Evolutionary conservation across 2,888 invertebrate genomes (phyloP).

Genomic region (Leucoma salicis): DNA sequence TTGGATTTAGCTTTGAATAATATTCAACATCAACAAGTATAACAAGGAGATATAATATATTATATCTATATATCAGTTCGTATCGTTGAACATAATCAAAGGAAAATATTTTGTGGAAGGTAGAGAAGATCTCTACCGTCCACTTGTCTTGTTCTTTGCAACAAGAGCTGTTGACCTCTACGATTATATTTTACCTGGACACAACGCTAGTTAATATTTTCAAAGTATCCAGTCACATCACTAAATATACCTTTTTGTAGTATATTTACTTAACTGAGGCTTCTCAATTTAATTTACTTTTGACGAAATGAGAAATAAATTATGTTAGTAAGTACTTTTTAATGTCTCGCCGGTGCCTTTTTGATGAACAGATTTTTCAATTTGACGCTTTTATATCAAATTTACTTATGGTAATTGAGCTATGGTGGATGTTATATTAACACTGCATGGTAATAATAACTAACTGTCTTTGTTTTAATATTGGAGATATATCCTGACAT

Average conservation of each 20-base stretch:
- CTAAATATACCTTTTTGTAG: neutral
- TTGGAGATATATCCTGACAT: no score
- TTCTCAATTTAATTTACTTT: slow-evolving; percentile 15
- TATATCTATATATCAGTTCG: neutral
- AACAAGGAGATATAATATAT: no score
- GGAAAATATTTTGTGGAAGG: neutral
- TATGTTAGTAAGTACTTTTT: slow-evolving; percentile 17
- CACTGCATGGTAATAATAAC: no score
- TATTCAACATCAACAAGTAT: no score
- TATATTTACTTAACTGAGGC: slow-evolving; percentile 2
- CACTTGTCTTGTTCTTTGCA: slow-evolving; percentile 7
- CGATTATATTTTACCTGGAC: slow-evolving; percentile 19
- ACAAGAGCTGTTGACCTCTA: slow-evolving; percentile 13
- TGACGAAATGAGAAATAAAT: slow-evolving; percentile 17
- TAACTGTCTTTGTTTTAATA: no score
- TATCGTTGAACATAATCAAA: neutral
- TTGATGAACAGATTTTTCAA: slow-evolving; percentile 14
- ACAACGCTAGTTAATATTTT: slow-evolving; percentile 14
- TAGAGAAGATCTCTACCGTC: no score
- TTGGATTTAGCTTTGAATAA: no score
- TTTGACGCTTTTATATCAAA: slow-evolving; percentile 14
- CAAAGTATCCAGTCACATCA: slow-evolving; percentile 14
- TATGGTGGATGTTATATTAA: slow-evolving; percentile 1
- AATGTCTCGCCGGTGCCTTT: slow-evolving; percentile 8
- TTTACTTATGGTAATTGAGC: slow-evolving; percentile 9